Base-by-base conservation (phyloP, 2,888 invertebrate genomes). In the Limnephilus rhombicus region DNA sequence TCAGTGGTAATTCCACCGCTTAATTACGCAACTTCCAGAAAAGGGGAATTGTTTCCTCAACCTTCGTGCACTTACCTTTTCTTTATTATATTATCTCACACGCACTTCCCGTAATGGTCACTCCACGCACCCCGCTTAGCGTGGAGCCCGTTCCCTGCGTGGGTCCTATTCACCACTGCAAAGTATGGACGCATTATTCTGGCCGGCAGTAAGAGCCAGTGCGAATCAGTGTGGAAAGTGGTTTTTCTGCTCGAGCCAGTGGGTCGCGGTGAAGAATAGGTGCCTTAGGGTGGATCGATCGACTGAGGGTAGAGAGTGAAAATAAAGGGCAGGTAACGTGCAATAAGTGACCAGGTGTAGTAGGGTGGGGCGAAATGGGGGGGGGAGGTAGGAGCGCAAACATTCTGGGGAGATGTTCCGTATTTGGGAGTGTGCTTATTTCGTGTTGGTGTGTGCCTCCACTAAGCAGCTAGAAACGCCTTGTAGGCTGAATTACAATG, bases 301-400 rank as follows among this genome's bases (percentile, higher is more conserved):
- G 80, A 68, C 68, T 68, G 68, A 68, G n/a, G 81, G 86, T 83
- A 37, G 89, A 82, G 89, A 91, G 68, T 88, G 89, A 91, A 89
- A 91, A 91, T 89, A 91, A 91, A 91, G 82, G 89, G 82, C 89
- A 89, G 91, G 91, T 91, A 91, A 89, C 82, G 83, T 83, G 83
- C 83, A 90, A 90, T 90, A 90, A 90, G 85, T 31, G 90, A 90
- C 53, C 86, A 90, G 53, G 90, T 90, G 83, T 49, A 53, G 85
- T 68, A 24, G 68, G 68, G 24, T 24, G 68, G 68, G n/a, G 18
- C 7, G n/a, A 24, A 2, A 4, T 1, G 68, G 9, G 24, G 9
- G 24, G 85, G 68, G 85, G 9, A n/a, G 24, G 0, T 18, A n/a
- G 85, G 85, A 37, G 85, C 80, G 80, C 53, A 90, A 90, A 85